Conservation (phyloP, 2,113 vertebrate species). For the Gambusia holbrooki region DNA sequence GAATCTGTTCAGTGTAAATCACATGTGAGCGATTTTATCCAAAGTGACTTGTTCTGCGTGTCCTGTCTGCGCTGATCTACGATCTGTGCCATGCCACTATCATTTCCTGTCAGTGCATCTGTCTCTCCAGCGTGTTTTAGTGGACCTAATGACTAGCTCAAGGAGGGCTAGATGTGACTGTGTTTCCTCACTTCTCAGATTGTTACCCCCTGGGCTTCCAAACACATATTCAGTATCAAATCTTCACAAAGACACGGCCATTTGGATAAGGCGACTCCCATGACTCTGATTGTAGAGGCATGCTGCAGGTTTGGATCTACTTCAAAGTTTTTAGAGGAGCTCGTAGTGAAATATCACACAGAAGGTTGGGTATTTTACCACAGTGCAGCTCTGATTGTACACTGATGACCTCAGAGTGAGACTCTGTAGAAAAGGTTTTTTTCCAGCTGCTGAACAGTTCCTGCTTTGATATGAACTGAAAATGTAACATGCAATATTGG, state of each 20-base stretch:
- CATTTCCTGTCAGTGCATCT: constrained; percentile 12
- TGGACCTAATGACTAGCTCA: constrained; percentile 9
- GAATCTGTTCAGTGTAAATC: neutral
- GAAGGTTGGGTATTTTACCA: constrained; percentile 20
- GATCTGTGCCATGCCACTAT: neutral
- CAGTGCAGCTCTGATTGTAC: constrained; percentile 14
- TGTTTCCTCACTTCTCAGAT: constrained; percentile 21
- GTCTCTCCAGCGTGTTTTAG: neutral
- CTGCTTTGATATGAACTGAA: too few species aligned
- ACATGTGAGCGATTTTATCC: neutral
- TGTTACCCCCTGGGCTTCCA: neutral
- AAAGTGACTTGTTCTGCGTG: neutral
- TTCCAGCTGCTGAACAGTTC: neutral
- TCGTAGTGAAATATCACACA: constrained; percentile 20
- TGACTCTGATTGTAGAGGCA: constrained; percentile 9
- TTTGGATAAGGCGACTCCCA: constrained; percentile 11
- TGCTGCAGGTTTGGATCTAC: constrained; percentile 28
- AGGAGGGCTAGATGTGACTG: constrained; percentile 12
- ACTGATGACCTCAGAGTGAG: constrained; percentile 13
- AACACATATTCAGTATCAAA: constrained; percentile 7
- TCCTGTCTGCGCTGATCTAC: neutral
- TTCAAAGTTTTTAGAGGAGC: constrained; percentile 5
- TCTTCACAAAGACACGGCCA: constrained; percentile 9
- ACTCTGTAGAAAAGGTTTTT: neutral
- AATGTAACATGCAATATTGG: too few species aligned